Evolutionary conservation across 1,140 invertebrate species (phyloP).

Genomic region (Rhyzopertha dominica): DNA sequence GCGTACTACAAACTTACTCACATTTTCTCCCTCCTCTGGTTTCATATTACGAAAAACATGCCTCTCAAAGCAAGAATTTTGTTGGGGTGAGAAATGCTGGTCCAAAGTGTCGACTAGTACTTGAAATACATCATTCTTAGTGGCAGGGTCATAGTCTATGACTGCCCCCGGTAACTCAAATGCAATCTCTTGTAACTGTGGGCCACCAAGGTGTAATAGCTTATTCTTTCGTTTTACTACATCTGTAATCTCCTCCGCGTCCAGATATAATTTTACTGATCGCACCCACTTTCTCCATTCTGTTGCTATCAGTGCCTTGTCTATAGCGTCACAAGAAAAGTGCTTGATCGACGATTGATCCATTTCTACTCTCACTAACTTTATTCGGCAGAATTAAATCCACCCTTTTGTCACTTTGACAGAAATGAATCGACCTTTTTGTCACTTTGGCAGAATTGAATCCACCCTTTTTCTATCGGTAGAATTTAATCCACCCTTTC

Average conservation of each 20-base stretch:
- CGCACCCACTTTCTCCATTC: conserved; percentile 22
- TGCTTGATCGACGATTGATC: no score
- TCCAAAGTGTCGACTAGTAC: conserved; percentile 7
- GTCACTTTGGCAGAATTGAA: no score
- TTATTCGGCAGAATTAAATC: no score
- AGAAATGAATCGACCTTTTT: no score
- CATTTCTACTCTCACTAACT: no score
- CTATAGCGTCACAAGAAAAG: conserved; percentile 15
- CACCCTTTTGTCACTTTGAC: no score
- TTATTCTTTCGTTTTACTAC: conserved; percentile 31
- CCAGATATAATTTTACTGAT: conserved; percentile 18
- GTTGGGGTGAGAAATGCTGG: conserved; percentile 8
- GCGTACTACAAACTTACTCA: conserved; percentile 28
- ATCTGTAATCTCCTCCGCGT: conserved; percentile 23
- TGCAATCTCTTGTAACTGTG: conserved; percentile 35
- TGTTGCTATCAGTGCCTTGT: conserved; percentile 13
- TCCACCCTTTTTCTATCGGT: no score
- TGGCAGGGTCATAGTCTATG: conserved; percentile 11
- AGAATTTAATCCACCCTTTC: no score
- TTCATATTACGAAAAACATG: conserved; percentile 33
- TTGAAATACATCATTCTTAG: conserved; percentile 20
- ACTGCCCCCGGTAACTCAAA: conserved; percentile 30
- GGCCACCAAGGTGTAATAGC: conserved; percentile 30
- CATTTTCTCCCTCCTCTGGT: conserved; percentile 20
- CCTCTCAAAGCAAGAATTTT: conserved; percentile 25